Conservation (phyloP, 2,113 vertebrate species). For the Illadopsis cleaveri region DNA sequence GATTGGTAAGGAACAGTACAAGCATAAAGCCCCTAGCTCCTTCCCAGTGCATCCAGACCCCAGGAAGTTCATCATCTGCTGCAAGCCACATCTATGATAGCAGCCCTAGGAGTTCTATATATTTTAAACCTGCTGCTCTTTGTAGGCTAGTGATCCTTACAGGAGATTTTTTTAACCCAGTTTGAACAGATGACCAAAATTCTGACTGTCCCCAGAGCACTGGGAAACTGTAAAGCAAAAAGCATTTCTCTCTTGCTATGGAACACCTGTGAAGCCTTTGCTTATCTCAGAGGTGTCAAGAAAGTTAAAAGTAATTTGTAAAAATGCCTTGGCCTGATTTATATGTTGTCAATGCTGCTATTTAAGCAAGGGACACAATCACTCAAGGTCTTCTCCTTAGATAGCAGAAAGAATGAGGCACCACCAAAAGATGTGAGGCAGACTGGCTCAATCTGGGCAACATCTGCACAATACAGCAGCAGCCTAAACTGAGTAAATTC, state of each 20-base stretch:
- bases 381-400: not conserved
- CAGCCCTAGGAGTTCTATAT: not conserved
- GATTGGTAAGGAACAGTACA: not conserved
- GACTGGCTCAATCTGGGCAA: not conserved
- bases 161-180: not conserved
- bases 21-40: not conserved
- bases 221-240: not conserved
- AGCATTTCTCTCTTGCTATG: not conserved
- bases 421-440: not conserved
- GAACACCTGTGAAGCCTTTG: not conserved
- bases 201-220: not conserved
- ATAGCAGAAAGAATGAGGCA: not conserved
- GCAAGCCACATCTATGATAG: not conserved
- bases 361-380: not conserved
- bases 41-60: fast-evolving
- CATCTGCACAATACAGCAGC: not conserved
- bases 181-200: not conserved
- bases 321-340: not conserved
- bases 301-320: not conserved
- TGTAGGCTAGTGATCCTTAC: not conserved
- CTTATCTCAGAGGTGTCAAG: not conserved
- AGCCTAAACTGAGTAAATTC: not conserved
- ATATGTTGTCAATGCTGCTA: not conserved
- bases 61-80: not conserved
- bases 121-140: not conserved